Evolutionary conservation across 2,113 vertebrate genomes (phyloP).

Genomic region (Microtus richardsoni): DNA sequence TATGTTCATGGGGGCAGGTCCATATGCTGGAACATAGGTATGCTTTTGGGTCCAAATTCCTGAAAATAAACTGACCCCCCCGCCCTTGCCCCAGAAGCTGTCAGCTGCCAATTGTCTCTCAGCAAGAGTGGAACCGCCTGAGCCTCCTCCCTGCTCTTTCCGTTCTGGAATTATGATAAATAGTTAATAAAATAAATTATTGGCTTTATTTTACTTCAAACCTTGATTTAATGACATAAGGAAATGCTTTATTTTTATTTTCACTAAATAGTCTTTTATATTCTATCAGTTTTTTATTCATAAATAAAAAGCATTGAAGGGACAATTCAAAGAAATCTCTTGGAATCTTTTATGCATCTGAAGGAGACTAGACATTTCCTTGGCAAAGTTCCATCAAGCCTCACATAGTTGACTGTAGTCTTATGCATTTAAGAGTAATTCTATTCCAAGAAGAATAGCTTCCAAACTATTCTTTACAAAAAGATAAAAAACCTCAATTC

Average conservation of each 20-base stretch:
- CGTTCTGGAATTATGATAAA: too few species aligned
- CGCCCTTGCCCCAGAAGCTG: not conserved
- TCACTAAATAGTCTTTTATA: not conserved
- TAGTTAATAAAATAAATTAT: too few species aligned
- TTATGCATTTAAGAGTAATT: constrained; percentile 69
- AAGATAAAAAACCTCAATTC: constrained; percentile 64
- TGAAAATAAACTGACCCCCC: not conserved
- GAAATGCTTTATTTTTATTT: constrained; percentile 46
- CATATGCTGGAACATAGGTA: not conserved
- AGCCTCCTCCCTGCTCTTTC: too few species aligned
- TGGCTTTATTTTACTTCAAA: constrained; percentile 38
- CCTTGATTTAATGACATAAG: not conserved
- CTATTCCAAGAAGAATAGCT: constrained; percentile 59
- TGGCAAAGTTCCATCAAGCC: not conserved
- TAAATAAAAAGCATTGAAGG: constrained; percentile 48
- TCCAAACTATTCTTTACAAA: constrained; percentile 67
- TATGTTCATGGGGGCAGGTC: too few species aligned
- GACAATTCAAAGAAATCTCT: not conserved
- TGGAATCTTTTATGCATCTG: constrained; percentile 44
- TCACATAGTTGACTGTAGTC: constrained; percentile 45
- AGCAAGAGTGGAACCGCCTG: not conserved
- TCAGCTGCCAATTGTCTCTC: not conserved
- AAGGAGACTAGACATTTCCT: constrained; percentile 31
- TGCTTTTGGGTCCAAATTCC: not conserved
- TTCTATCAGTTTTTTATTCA: not conserved